Conservation (phyloP, 2,888 invertebrate species). For the Nyleta sp. region DNA sequence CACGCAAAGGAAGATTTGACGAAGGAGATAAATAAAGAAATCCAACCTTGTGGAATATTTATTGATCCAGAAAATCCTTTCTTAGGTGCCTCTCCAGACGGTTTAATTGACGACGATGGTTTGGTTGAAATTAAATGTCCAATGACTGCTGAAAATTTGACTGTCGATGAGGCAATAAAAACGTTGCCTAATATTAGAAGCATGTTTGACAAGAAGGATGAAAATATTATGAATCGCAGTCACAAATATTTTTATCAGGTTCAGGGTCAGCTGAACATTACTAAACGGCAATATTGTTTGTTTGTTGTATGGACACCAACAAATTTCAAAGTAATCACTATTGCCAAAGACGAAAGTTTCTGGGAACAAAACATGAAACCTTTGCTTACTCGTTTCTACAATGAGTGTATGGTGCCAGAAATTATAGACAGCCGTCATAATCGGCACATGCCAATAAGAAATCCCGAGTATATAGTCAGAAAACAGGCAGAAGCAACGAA, state of each 20-base stretch:
- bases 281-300: conserved; percentile 5
- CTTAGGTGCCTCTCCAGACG: conserved; percentile 58
- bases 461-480: conserved; percentile 6
- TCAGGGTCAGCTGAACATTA: conserved; percentile 16
- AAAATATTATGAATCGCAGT: not conserved
- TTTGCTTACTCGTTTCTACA: not conserved
- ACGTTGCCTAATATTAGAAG: not conserved
- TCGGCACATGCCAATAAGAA: conserved; percentile 13
- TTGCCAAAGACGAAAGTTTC: not conserved
- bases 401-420: conserved; percentile 5
- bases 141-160: not conserved
- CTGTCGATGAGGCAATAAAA: not conserved
- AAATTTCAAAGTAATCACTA: not conserved
- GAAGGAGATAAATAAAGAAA: not conserved
- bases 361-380: conserved; percentile 11
- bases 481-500: not conserved
- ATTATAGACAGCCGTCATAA: conserved; percentile 6
- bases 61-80: conserved; percentile 40
- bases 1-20: conserved; percentile 22
- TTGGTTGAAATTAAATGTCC: conserved; percentile 61
- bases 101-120: conserved; percentile 49
- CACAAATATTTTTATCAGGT: conserved; percentile 19
- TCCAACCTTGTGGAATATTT: conserved; percentile 38
- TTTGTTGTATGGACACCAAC: conserved; percentile 9
- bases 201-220: not conserved